phyloP scores from a whole-genome alignment of 2,888 invertebrate species.

The Orchesellides sinensis region DNA sequence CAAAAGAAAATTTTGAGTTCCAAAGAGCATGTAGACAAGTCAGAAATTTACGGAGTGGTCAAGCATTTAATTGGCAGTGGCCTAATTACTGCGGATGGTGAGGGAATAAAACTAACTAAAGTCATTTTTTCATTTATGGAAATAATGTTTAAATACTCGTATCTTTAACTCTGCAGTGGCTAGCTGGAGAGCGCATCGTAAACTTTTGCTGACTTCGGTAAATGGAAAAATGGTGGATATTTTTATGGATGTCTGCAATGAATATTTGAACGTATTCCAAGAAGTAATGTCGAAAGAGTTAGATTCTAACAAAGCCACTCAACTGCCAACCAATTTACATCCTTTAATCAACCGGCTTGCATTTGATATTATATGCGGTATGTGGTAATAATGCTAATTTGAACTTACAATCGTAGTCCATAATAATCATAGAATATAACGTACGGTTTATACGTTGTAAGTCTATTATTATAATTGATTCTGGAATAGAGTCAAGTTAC shows the following conservation, averaged over 20 bases:
- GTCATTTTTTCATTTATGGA: not conserved
- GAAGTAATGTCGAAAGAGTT: not conserved
- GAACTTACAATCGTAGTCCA: too few relatives aligned
- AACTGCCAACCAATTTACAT: not conserved
- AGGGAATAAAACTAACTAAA: too few relatives aligned
- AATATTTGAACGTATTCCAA: not conserved
- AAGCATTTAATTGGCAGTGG: not conserved
- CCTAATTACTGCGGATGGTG: slow-evolving; percentile 5
- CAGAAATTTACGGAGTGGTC: not conserved
- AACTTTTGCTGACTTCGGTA: not conserved
- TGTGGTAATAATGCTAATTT: not conserved
- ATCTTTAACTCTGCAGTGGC: not conserved
- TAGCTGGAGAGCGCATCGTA: not conserved
- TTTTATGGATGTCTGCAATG: not conserved
- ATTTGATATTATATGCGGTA: slow-evolving; percentile 10
- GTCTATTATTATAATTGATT: not conserved
- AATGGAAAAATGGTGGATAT: slow-evolving; percentile 17
- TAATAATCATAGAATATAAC: too few relatives aligned
- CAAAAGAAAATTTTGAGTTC: slow-evolving; percentile 1
- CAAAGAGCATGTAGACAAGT: not conserved
- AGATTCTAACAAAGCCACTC: not conserved
- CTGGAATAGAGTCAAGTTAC: not conserved
- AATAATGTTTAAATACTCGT: not conserved
- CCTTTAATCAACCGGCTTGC: not conserved
- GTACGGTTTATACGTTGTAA: too few relatives aligned